Evolutionary conservation across 2,113 vertebrate species (phyloP), one percentile per base, ranked within the genome.

Genomic region (Pimephales promelas): DNA sequence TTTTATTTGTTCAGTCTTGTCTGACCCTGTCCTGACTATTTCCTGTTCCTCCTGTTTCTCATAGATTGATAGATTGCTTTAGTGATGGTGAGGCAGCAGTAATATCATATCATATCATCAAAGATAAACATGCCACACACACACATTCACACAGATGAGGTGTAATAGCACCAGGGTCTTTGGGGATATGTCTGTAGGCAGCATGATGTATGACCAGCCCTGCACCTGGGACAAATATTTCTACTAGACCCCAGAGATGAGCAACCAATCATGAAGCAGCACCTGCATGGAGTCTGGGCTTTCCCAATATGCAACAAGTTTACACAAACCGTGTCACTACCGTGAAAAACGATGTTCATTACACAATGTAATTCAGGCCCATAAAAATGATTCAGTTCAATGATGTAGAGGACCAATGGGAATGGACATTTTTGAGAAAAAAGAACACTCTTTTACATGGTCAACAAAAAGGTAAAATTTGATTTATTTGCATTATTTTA

Each of bases 31-130:
- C 79, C 68, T 64, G 34, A 75, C 73, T 76, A 77, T 56, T 68
- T 70, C 34, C 75, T 26, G n/a, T 56, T 66, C 40, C 57, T 70
- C 24, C 64, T 26, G 16, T 56, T 66, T 56, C 56, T 71, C 40
- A 47, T 20, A 81, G 85, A 90, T 79, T 86, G 83, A 88, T 79
- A 81, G 68, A 80, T 85, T 72, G 81, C 76, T 86, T 86, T 86
- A 81, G 85, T 83, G 66, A 72, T 74, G 79, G 71, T 75, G 74
- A 87, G 79, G 73, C 83, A 61, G 61, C 56, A 26, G 59, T 86
- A 84, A 88, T 85, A 68, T 75, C 77, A 79, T 77, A 45, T 83
- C 66, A 68, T 70, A 79, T 83, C 14, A 49, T 83, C 14, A 49
- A 45, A 84, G 71, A 66, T 24, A 61, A 66, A 56, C 62, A 57